Evolutionary conservation across 1,140 invertebrate genomes (phyloP), one percentile per base, ranked within the genome.

Genomic region (Zelostemma sp.): DNA sequence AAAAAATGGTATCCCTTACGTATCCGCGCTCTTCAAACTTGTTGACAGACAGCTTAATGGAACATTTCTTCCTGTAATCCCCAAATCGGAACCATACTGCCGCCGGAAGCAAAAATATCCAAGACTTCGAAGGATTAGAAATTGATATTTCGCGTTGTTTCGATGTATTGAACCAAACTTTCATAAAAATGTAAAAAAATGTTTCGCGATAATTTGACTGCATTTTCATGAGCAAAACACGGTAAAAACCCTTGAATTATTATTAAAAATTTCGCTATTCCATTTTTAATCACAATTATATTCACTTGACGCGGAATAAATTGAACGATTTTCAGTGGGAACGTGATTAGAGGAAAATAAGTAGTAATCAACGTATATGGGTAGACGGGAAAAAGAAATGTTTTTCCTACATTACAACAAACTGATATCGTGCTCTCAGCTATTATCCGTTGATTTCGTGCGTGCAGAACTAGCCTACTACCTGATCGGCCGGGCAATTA

Each of bases 401-500:
- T 72, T 76, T 66, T 63, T 70, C 75, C 58, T 55, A 17, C 60
- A 53, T 33, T 68, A 55, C 51, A 59, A 77, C 73, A 69, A 73
- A 55, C 69, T 60, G 68, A 71, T 73, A 70, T 73, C 73, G 73
- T 73, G 67, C 65, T 68, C 61, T 55, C 51, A 35, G 61, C 64
- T 67, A 70, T 73, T 75, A 72, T 72, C 60, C 51, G 28, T 43
- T 63, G 31, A 74, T 68, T 68, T 68, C 72, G 62, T 74, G 64
- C 62, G 66, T 62, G 65, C 62, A 38, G 49, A 66, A 66, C 19
- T 62, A 46, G 54, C 64, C 43, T 43, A 19, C 11, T 51, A 57
- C 63, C 66, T 61, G 61, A 74, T 74, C 72, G 51, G 54, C 19
- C 58, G 49, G 28, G 72, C 63, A 74, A 68, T 71, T 74, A 62